These are phyloP conservation scores for Isotomurus palustris DNA, from an alignment of 2,888 invertebrate genomes.

Conservation along the genomic window DNA sequence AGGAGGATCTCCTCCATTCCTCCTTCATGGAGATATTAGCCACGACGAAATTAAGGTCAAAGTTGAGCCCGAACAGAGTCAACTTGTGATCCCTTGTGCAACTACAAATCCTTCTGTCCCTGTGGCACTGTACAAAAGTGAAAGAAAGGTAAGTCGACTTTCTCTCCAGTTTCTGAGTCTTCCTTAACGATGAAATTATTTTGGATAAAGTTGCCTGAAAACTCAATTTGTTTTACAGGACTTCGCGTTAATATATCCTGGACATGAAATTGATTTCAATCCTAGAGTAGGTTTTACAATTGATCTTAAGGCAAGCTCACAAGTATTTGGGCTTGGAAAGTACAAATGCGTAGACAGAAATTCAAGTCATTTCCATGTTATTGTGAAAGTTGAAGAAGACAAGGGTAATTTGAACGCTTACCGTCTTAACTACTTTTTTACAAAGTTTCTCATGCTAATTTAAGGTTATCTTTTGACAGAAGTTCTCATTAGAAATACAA, in stretches of 20 bases:
- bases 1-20: constrained; percentile 33
- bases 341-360: constrained; percentile 37
- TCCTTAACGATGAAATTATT: no score
- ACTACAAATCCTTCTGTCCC: constrained; percentile 35
- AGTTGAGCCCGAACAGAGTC: constrained; percentile 13
- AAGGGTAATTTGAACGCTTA: constrained; percentile 23
- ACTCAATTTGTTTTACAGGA: no score
- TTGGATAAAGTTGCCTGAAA: no score
- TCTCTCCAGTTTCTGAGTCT: background rate
- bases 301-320: background rate
- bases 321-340: constrained; percentile 27
- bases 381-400: constrained; percentile 23
- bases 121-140: constrained; percentile 34
- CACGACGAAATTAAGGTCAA: constrained; percentile 24
- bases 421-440: no score
- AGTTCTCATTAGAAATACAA: no score
- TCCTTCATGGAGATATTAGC: constrained; percentile 32
- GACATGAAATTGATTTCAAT: no score
- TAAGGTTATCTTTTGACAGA: no score
- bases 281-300: no score
- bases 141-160: constrained; percentile 17
- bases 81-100: constrained; percentile 29
- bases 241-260: no score
- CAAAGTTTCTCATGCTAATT: no score
- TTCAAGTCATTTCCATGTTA: constrained; percentile 24